Evolutionary conservation across 2,113 vertebrate species (phyloP), one percentile per base, ranked within the genome.

Genomic region (Crocuta crocuta): DNA sequence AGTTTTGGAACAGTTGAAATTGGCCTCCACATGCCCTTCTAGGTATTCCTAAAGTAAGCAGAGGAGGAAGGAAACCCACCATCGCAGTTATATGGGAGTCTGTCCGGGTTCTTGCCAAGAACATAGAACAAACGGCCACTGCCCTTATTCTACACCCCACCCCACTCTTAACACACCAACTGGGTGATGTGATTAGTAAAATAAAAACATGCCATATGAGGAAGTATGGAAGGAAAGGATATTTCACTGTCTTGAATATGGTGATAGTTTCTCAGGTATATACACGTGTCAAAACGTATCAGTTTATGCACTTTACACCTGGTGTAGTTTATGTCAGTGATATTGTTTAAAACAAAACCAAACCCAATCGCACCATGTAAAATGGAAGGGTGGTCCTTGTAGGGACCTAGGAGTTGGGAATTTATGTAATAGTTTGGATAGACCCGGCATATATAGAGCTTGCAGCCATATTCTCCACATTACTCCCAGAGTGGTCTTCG

Each of bases 1-100:
- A 97, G 90, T 48, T 96, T 97, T 95, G 1, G 48, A 97, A 96
- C 16, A 82, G 76, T 81, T 98, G 84, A 97, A 98, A 98, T 90
- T 95, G 96, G 87, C 86, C 85, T 95, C 35, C 9, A 97, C 98
- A 98, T 94, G 88, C 31, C 9, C 79, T 24, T 84, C 63, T 91
- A 35, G 10, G 31, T 43, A 31, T 63, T 96, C 76, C 91, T 95
- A 73, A 91, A 91, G 33, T 83, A 94, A 94, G 61, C 58, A 95
- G 82, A 93, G 84, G 61, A 81, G 71, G 74, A 91, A 91, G 53
- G 53, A 93, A 91, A 28, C 15, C n/a, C 73, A 87, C 45, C 63
- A 24, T 10, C 55, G 81, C 33, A 35, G 79, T 33, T 45, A 39
- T 5, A 21, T 58, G 28, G 35, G 73, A 71, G 33, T 12, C 19